Percentiles rank a stretch among this genome's conserved stretches.
These are phyloP conservation scores for Mesorhabditis belari DNA, from an alignment of 2,888 invertebrate genomes.

Conservation along the genomic window DNA sequence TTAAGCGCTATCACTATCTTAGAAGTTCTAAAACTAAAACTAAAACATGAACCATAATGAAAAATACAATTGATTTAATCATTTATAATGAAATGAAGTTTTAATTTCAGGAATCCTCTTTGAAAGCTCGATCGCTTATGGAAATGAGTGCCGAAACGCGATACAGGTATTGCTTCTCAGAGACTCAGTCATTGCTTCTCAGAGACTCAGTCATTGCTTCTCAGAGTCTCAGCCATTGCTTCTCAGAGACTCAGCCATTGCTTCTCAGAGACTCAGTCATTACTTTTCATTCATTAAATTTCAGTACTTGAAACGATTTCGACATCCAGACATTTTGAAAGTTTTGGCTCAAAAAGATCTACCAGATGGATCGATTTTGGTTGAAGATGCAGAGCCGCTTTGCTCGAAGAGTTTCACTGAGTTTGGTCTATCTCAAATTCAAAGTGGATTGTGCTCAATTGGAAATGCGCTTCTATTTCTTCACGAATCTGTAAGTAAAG, in stretches of 20 bases:
- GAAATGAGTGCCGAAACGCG: background rate
- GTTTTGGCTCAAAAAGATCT: slow-evolving; percentile 1
- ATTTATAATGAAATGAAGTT: too few relatives aligned
- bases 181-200: too few relatives aligned
- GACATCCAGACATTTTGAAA: slow-evolving; percentile 7
- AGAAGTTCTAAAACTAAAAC: too few relatives aligned
- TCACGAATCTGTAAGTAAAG: background rate
- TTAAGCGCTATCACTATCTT: too few relatives aligned
- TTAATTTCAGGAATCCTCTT: background rate
- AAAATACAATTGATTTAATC: too few relatives aligned
- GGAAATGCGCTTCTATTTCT: background rate
- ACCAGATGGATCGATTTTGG: background rate
- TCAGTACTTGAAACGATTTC: slow-evolving; percentile 7
- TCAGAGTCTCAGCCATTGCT: too few relatives aligned
- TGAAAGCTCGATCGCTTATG: background rate
- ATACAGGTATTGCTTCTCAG: background rate
- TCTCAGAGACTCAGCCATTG: background rate
- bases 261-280: background rate
- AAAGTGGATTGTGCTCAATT: background rate
- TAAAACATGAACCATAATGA: too few relatives aligned
- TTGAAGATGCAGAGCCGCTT: background rate
- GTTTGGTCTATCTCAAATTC: background rate
- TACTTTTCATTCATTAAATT: background rate
- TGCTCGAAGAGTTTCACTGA: background rate
- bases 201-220: background rate